phyloP scores from a whole-genome alignment of 2,888 invertebrate species.

The Seira ritae region DNA sequence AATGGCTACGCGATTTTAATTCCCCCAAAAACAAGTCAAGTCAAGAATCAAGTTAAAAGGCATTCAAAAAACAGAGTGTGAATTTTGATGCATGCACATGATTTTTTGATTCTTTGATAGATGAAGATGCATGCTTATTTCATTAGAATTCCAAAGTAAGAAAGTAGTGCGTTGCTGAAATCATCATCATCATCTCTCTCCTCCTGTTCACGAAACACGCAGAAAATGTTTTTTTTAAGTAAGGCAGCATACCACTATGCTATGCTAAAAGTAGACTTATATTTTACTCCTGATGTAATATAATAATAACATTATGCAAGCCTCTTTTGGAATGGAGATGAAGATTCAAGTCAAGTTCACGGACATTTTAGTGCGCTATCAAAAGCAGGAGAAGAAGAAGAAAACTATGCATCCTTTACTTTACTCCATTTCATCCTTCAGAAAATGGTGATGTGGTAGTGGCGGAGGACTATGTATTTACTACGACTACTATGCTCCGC shows the following conservation, averaged over 20 bases:
- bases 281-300: neutral
- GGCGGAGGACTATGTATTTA: too few relatives aligned
- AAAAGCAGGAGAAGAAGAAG: slow-evolving; percentile 2
- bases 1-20: slow-evolving; percentile 2
- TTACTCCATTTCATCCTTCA: too few relatives aligned
- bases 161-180: too few relatives aligned
- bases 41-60: too few relatives aligned
- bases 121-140: too few relatives aligned
- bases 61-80: too few relatives aligned
- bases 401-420: neutral
- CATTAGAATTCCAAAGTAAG: too few relatives aligned
- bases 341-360: slow-evolving; percentile 46
- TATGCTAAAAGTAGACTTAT: slow-evolving; percentile 6
- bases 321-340: slow-evolving; percentile 10
- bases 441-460: too few relatives aligned
- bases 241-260: slow-evolving; percentile 1
- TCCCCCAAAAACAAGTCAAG: too few relatives aligned
- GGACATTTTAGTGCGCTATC: slow-evolving; percentile 37
- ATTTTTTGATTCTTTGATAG: too few relatives aligned
- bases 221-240: neutral
- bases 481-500: neutral
- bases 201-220: neutral
- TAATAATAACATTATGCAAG: slow-evolving; percentile 1
- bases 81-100: too few relatives aligned
- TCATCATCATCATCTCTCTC: too few relatives aligned